A percentile compares a stretch with the other conserved stretches of the same genome.
Conservation (phyloP, 2,888 invertebrate species). For the Heteromurus nitidus region DNA sequence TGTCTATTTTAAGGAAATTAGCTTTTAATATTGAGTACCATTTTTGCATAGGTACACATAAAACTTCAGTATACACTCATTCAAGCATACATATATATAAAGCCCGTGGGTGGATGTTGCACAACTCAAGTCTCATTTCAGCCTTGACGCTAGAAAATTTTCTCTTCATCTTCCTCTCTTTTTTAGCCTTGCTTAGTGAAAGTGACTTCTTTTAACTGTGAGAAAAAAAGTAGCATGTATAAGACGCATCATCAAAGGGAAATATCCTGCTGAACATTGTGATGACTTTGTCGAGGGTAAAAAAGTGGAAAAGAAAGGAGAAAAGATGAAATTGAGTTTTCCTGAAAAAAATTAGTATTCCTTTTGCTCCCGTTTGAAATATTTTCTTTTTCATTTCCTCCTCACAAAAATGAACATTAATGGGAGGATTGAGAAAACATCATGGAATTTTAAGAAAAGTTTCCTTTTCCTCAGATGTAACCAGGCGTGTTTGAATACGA, state of each 20-base stretch:
- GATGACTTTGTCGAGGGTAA: slow-evolving; percentile 23
- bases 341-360: slow-evolving; percentile 55
- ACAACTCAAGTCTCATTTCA: slow-evolving; percentile 1
- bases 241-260: slow-evolving; percentile 41
- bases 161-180: slow-evolving; percentile 23
- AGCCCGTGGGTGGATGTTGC: neutral
- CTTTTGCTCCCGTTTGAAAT: slow-evolving; percentile 49
- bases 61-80: neutral
- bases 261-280: slow-evolving; percentile 37
- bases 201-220: slow-evolving; percentile 4
- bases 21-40: slow-evolving; percentile 64
- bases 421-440: slow-evolving; percentile 51
- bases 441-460: neutral
- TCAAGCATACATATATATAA: neutral
- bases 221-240: neutral
- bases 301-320: slow-evolving; percentile 3
- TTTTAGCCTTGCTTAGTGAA: slow-evolving; percentile 24
- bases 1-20: slow-evolving; percentile 63
- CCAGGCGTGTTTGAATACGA: neutral
- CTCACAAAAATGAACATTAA: slow-evolving; percentile 54
- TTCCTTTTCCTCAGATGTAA: neutral
- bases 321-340: slow-evolving; percentile 47
- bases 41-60: slow-evolving; percentile 22
- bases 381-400: slow-evolving; percentile 61
- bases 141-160: slow-evolving; percentile 28